phyloP scores from a whole-genome alignment of 2,888 invertebrate genomes.

The Eupsilia transversa region DNA sequence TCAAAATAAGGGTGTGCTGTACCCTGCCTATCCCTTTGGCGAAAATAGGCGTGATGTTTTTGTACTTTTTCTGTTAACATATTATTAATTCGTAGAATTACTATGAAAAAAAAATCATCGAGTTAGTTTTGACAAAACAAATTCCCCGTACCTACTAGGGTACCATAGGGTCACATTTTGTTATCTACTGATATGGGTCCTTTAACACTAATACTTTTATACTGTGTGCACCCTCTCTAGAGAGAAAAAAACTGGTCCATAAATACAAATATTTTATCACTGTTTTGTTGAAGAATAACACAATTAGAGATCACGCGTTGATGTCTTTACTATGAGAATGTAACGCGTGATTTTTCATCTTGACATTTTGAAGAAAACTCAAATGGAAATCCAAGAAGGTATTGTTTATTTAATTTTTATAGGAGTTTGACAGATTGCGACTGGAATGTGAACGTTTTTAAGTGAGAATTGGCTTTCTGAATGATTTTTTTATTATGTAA shows the following conservation, averaged over 20 bases:
- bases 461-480: no score
- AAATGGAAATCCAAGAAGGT: not conserved
- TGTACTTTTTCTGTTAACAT: not conserved
- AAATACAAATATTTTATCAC: no score
- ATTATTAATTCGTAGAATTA: not conserved
- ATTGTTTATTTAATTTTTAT: not conserved
- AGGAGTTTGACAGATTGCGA: no score
- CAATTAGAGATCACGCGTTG: conserved; percentile 43
- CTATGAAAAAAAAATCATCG: not conserved
- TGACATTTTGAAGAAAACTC: not conserved
- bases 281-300: no score
- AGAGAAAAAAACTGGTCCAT: no score
- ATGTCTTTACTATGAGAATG: conserved; percentile 59
- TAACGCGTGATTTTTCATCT: not conserved
- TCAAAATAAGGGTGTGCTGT: not conserved
- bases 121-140: not conserved
- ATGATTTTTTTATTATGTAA: no score
- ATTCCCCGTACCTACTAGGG: no score
- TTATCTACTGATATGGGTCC: no score
- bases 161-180: no score
- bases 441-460: no score
- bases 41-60: not conserved
- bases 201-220: no score
- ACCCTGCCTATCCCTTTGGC: not conserved
- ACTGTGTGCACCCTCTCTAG: no score